Evolutionary conservation across 2,797 vertebrate genomes (phyloP), one percentile per base, ranked within the genome.

Genomic region (Distichodus sexfasciatus): DNA sequence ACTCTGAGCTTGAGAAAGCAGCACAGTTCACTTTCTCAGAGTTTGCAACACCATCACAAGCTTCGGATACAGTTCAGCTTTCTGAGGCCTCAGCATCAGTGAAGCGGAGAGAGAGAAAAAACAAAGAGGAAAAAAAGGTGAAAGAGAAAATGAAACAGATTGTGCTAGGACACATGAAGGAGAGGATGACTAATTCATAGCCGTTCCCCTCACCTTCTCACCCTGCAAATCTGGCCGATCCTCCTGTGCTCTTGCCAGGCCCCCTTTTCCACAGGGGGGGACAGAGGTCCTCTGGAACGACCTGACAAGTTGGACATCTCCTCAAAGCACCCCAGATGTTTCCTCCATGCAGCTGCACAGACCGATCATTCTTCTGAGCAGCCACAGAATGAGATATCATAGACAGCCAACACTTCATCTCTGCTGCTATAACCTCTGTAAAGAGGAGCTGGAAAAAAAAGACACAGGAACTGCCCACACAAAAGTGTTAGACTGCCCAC

Each of bases 141-240:
- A 17, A 33, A 51, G 50, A 26, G 6, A 28, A n/a, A 65, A 58
- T 31, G 28, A 28, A 47, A 58, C 26, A 4, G 23, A 48, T 8
- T 12, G 12, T 28, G 50, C 60, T 23, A 12, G 12, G 51, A 11
- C 3, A 15, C 50, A 21, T n/a, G 6, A 26, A 43, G 50, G 31
- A 19, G 44, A 31, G 41, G 47, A 44, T 59, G 44, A 72, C 17
- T 59, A 58, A 66, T 72, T 41, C 53, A 50, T 19, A 59, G 61
- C 31, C 14, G n/a, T 57, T 36, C 29, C 40, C 31, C 60, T 58
- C 31, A 70, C 33, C 40, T 63, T 70, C 59, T 35, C 10, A 46
- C 58, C 38, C 41, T 10, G 0, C 15, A 26, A 6, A 23, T 40
- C 44, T 58, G 50, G 40, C 40, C 57, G 11, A 21, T 33, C 23